Evolutionary conservation across 1,140 invertebrate genomes (phyloP), one percentile per base, ranked within the genome.

Genomic region (Drosophila sulfurigaster): DNA sequence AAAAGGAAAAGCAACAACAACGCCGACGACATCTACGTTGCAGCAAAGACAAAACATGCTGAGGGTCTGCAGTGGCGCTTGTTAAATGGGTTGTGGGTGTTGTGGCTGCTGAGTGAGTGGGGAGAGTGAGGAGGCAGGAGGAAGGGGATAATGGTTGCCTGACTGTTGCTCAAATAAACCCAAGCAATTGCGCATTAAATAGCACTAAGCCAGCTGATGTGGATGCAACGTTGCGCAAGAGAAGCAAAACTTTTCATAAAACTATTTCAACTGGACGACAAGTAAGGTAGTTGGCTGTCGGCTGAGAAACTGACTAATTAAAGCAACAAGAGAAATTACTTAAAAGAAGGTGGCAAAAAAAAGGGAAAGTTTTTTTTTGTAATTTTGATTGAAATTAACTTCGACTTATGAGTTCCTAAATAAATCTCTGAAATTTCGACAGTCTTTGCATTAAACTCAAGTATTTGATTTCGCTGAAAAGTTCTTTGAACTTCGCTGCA

Each of bases 41-140:
- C 16, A 51, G 66, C 72, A 81, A 79, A 76, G 68, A 73, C 81
- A 79, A 73, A 77, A 76, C 64, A 77, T 76, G 63, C 58, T 63
- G 49, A 64, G 74, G 54, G 48, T 46, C 41, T 67, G 57, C 35
- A 69, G 72, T n/a, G 60, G 49, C 38, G 6, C 16, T 25, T 52
- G 15, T 56, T 65, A 32, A 65, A 52, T 72, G 69, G 10, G 69
- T 65, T 59, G 30, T 46, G 45, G 32, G 20, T 48, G 46, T n/a
- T 48, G 52, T 32, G 16, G 25, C 35, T 38, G 32, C 32, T 2
- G 32, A 32, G 32, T 8, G 32, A 38, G 35, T 2, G 35, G 28
- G n/a, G 20, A 32, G 41, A 1, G 10, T 10, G 25, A 10, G n/a
- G 11, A 7, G 25, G 28, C 3, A 6, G 46, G 43, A 5, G 51